Evolutionary conservation across 2,888 invertebrate species (phyloP), one percentile per base, ranked within the genome.

Genomic region (Macrosoma leucophasiata): DNA sequence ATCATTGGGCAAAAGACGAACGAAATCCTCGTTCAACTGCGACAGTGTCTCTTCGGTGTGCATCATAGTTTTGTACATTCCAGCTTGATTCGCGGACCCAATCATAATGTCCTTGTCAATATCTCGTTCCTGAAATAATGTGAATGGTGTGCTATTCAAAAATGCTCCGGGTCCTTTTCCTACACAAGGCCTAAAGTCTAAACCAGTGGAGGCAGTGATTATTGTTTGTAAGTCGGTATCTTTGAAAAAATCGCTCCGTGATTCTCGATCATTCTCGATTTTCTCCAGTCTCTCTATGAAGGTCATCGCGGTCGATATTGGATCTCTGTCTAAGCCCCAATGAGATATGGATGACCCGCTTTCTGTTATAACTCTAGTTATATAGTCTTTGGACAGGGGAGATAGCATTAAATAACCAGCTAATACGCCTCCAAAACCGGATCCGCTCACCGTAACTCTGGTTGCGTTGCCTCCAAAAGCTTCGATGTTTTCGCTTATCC

Each of bases 311-410:
- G 58, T 62, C 4, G 28, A 33, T 12, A 41, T 15, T n/a, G 77
- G 76, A 23, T 63, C 38, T 36, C 77, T 66, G 27, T 77, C 74
- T 24, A 75, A 41, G 9, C 75, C 75, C 67, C 70, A 72, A 22
- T 67, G 58, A 4, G 74, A 67, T 5, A 79, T 54, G 9, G 69
- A 49, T 3, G 70, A 66, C 2, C 81, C 81, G 41, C 76, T 79
- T 41, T 79, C 77, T 5, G 68, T 52, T 7, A 82, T 78, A 1
- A 67, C 72, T 59, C 70, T 74, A 11, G 48, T 56, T n/a, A 79
- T 49, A 14, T 65, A 55, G 2, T 39, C 30, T 32, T 52, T 64
- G 22, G 75, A 71, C 36, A 40, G 45, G 1, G 66, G 52, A 7
- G 65, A 68, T 17, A 79, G 18, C 2, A 70, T 59, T 23, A 82